Conservation (phyloP, 2,888 invertebrate genomes). For the Lycia hirtaria region DNA sequence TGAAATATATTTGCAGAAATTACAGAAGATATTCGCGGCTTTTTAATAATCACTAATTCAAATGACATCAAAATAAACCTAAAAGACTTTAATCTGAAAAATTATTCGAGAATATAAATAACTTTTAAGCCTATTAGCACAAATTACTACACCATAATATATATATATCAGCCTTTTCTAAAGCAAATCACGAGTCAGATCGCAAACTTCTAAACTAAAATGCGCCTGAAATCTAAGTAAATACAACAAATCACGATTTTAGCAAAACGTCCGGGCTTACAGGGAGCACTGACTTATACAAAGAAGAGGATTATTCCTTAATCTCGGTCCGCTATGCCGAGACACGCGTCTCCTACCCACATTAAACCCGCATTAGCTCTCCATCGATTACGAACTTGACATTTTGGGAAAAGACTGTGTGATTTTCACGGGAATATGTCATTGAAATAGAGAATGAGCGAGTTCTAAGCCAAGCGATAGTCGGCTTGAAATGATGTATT, state of each 20-base stretch:
- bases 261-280: constrained; percentile 60
- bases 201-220: constrained; percentile 2
- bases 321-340: constrained; percentile 69
- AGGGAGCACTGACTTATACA: constrained; percentile 66
- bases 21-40: no score
- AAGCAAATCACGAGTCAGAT: constrained; percentile 3
- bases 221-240: constrained; percentile 38
- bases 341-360: constrained; percentile 72
- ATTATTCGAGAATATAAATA: background rate
- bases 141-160: background rate
- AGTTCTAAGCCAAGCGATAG: constrained; percentile 4
- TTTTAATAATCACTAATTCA: no score
- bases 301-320: constrained; percentile 75
- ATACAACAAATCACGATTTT: constrained; percentile 62
- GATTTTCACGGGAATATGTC: constrained; percentile 28
- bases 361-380: constrained; percentile 78
- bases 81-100: no score
- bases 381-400: constrained; percentile 71
- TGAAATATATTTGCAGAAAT: no score
- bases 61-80: no score
- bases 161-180: background rate
- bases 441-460: constrained; percentile 13
- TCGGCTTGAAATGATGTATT: constrained; percentile 18
- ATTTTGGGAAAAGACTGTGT: constrained; percentile 26
- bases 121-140: background rate